A percentile compares a stretch with the other conserved stretches of the same genome.
Evolutionary conservation across 2,797 vertebrate species (phyloP).

Genomic region (Notolabrus celidotus): DNA sequence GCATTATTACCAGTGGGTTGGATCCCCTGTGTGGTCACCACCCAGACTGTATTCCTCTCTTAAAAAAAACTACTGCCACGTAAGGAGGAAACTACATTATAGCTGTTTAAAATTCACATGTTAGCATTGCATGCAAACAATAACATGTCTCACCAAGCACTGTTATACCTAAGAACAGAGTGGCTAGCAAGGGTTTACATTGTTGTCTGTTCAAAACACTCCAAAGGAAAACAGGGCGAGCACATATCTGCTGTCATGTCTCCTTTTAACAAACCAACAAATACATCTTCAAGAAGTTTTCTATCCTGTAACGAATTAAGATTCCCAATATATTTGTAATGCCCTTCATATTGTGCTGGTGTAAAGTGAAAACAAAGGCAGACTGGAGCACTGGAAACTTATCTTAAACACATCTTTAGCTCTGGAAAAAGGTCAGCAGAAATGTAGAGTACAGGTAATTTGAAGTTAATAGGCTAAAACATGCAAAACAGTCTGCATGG

Average conservation of each 20-base stretch:
- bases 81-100: background rate
- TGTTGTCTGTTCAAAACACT: slow-evolving; percentile 1
- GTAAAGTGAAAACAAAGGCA: slow-evolving; percentile 19
- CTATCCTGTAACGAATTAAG: too few species aligned
- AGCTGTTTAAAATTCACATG: background rate
- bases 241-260: background rate
- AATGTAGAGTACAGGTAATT: slow-evolving; percentile 26
- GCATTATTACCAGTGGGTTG: slow-evolving; percentile 20
- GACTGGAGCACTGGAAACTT: slow-evolving; percentile 1
- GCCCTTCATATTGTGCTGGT: background rate
- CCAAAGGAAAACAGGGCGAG: background rate
- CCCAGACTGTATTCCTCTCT: slow-evolving; percentile 4
- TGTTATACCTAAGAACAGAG: background rate
- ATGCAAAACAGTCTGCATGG: slow-evolving; percentile 9
- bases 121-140: too few species aligned
- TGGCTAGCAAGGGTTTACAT: background rate
- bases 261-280: slow-evolving; percentile 5
- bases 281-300: background rate
- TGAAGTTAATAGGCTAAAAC: slow-evolving; percentile 41
- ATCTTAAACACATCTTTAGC: slow-evolving; percentile 7
- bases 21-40: slow-evolving; percentile 23
- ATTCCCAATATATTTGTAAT: too few species aligned
- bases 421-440: slow-evolving; percentile 14
- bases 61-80: slow-evolving; percentile 2
- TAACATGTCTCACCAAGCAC: background rate